phyloP scores from a whole-genome alignment of 2,797 vertebrate genomes.

The Tapirus indicus region DNA sequence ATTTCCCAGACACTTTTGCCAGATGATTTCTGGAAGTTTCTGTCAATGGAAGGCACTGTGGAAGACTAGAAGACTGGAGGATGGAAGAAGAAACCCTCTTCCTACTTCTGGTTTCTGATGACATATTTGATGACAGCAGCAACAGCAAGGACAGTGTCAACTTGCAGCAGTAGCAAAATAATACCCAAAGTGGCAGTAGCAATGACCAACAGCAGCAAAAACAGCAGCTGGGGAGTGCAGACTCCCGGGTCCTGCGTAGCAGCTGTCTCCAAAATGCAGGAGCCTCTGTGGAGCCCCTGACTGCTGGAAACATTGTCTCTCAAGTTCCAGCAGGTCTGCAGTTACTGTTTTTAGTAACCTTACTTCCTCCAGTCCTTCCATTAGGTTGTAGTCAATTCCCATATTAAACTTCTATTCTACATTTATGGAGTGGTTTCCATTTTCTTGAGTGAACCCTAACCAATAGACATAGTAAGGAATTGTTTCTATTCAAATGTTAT shows the following conservation, averaged over 20 bases:
- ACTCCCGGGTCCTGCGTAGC: not conserved
- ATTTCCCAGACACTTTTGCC: not conserved
- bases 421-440: not conserved
- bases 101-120: not conserved
- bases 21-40: not conserved
- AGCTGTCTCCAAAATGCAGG: not conserved
- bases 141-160: not conserved
- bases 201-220: not conserved
- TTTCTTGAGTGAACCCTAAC: not conserved
- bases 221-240: no score
- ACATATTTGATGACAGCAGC: not conserved
- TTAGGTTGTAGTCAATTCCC: not conserved
- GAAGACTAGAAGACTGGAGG: not conserved
- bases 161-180: not conserved
- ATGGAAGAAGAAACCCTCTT: not conserved
- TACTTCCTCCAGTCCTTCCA: not conserved
- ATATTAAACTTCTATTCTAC: not conserved
- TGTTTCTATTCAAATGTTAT: conserved; percentile 53
- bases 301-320: not conserved
- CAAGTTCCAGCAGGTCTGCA: not conserved
- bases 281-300: not conserved
- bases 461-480: not conserved
- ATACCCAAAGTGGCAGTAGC: not conserved
- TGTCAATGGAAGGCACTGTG: not conserved
- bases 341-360: not conserved